Conservation (phyloP, 2,113 vertebrate species). For the Brachyhypopomus gauderio region DNA sequence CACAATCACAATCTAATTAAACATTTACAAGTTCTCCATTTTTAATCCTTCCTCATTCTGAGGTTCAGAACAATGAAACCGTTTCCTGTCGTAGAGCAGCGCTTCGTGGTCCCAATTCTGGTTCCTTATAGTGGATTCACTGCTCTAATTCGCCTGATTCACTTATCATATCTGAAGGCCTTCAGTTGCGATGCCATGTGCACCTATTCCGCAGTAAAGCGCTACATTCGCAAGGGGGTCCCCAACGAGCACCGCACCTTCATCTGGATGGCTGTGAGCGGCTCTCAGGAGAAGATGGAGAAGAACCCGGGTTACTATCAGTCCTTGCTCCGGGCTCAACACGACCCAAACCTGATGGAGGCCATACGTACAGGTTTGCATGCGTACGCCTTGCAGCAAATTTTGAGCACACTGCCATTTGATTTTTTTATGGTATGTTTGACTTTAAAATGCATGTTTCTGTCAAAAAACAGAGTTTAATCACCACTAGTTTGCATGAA, state of each 20-base stretch:
- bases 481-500: too few relatives aligned
- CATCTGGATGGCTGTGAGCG: slow-evolving; percentile 92
- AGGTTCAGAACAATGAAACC: too few relatives aligned
- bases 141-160: too few relatives aligned
- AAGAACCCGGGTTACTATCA: slow-evolving; percentile 85
- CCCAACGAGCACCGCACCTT: slow-evolving; percentile 85
- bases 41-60: too few relatives aligned
- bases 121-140: too few relatives aligned
- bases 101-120: too few relatives aligned
- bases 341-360: slow-evolving; percentile 81
- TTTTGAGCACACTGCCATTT: neutral
- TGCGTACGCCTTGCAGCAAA: neutral
- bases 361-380: slow-evolving; percentile 83
- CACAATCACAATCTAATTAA: slow-evolving; percentile 1
- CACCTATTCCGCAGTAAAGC: slow-evolving; percentile 80
- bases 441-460: too few relatives aligned
- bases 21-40: neutral
- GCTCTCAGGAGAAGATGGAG: slow-evolving; percentile 86
- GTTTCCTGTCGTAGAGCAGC: too few relatives aligned
- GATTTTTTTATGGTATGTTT: too few relatives aligned
- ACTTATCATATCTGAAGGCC: too few relatives aligned
- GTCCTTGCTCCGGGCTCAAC: slow-evolving; percentile 79
- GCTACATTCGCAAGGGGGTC: slow-evolving; percentile 92
- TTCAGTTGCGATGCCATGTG: neutral
- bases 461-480: too few relatives aligned